Conservation (phyloP, 2,113 vertebrate species). For the Ranitomeya imitator region DNA sequence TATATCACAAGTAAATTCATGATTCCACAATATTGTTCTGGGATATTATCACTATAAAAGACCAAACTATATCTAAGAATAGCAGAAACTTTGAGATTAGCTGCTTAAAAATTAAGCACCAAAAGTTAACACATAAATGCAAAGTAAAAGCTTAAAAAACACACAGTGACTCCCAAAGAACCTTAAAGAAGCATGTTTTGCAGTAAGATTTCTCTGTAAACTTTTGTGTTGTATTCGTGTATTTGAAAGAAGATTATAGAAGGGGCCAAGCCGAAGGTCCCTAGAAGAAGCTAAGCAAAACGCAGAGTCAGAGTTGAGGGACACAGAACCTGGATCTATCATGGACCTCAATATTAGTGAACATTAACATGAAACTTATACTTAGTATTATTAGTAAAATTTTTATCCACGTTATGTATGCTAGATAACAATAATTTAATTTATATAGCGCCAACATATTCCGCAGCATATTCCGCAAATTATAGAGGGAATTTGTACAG, state of each 20-base stretch:
- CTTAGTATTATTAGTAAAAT: no score
- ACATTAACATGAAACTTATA: no score
- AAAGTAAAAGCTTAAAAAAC: conserved; percentile 63
- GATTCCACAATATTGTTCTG: neutral
- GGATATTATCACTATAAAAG: neutral
- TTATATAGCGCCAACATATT: no score
- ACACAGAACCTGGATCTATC: no score
- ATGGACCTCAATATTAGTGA: no score
- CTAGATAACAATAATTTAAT: no score
- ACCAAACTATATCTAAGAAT: neutral
- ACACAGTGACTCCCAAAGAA: conserved; percentile 68
- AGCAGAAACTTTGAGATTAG: no score
- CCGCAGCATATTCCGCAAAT: no score
- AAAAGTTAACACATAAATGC: conserved; percentile 70
- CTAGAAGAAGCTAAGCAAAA: no score
- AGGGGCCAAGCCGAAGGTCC: conserved; percentile 68
- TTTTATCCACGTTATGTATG: no score
- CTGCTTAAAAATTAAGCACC: conserved; percentile 53
- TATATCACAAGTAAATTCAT: neutral
- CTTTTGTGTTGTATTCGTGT: conserved; percentile 75
- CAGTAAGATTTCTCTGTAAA: conserved; percentile 72
- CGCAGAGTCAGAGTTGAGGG: no score
- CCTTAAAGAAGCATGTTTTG: conserved; percentile 65
- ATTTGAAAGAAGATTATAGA: conserved; percentile 64
- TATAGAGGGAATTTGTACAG: no score